Conservation (phyloP, 2,888 invertebrate genomes). For the Gari tellinella region DNA sequence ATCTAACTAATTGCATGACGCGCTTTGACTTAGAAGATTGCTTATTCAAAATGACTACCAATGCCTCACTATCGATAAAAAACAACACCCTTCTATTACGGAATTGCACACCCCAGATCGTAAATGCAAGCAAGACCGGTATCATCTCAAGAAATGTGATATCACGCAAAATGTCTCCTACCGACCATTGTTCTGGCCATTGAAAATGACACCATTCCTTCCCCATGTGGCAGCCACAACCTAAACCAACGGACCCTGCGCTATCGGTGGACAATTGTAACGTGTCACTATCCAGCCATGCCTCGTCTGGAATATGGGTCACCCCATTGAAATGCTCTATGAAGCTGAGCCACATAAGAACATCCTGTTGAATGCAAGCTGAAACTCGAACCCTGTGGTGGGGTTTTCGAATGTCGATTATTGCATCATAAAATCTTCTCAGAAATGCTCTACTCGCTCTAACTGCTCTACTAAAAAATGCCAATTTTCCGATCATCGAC, state of each 20-base stretch:
- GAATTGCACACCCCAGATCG: background rate
- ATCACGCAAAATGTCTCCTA: background rate
- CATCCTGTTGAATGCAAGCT: background rate
- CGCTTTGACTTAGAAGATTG: constrained; percentile 15
- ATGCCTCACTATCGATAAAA: background rate
- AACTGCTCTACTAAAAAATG: constrained; percentile 18
- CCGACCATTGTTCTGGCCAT: constrained; percentile 1
- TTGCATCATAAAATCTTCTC: constrained; percentile 20
- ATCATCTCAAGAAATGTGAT: background rate
- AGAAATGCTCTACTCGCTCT: constrained; percentile 24
- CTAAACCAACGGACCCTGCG: background rate
- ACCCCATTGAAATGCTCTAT: constrained; percentile 5
- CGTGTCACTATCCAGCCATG: background rate
- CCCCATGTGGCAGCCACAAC: background rate
- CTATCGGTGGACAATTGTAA: background rate
- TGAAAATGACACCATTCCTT: background rate
- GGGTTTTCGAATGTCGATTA: constrained; percentile 4
- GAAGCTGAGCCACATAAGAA: constrained; percentile 23
- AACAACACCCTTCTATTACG: background rate
- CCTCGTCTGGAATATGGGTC: background rate
- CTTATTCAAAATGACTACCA: background rate
- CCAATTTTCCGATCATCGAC: constrained; percentile 6
- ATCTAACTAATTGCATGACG: constrained; percentile 16
- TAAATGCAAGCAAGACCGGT: background rate
- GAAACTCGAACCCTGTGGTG: constrained; percentile 13